Base-by-base conservation (phyloP, 2,888 invertebrate species). In the Mantis religiosa region DNA sequence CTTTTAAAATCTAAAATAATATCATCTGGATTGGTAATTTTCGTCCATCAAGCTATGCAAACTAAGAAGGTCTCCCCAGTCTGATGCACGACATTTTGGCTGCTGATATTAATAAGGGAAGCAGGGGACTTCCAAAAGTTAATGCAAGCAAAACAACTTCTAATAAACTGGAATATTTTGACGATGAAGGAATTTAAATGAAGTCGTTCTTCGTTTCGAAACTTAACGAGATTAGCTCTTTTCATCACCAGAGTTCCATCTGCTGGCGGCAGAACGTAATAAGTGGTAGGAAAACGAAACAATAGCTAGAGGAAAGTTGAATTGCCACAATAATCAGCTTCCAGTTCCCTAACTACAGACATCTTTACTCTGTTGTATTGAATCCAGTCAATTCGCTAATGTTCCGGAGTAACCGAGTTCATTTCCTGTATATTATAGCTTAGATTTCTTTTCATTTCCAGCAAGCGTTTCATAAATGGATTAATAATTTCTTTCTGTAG, bases 111-210 rank as follows among this genome's bases (percentile, higher is more conserved):
- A 87, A 87, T 87, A 87, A 87, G 87, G 82, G 82, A 71, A 71
- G 54, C 20, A 71, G 54, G 54, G 54, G 54, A 71, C 25, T 71
- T 71, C 25, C 54, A 71, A 71, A 9, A 86, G 81, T 86, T 86
- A 86, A 86, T 86, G 28, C 86, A 87, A 87, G 82, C 87, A 87
- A 82, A 87, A 87, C 87, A 87, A 87, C 87, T 87, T 87, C 87
- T 87, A 87, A 87, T 87, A 87, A 87, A 82, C 34, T 87, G 27
- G 87, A 86, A 86, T 81, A 86, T 86, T 86, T 86, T 86, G 86
- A 86, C 86, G 86, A 81, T 86, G 86, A 86, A 71, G 86, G 81
- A 87, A 87, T 87, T 25, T 87, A 87, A 87, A 87, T 87, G 87
- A 87, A 87, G 87, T 34, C 82, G n/a, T 87, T 71, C 54, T 71